Evolutionary conservation across 2,888 invertebrate genomes (phyloP), one percentile per base, ranked within the genome.

Genomic region (Chrysolina oricalcia): DNA sequence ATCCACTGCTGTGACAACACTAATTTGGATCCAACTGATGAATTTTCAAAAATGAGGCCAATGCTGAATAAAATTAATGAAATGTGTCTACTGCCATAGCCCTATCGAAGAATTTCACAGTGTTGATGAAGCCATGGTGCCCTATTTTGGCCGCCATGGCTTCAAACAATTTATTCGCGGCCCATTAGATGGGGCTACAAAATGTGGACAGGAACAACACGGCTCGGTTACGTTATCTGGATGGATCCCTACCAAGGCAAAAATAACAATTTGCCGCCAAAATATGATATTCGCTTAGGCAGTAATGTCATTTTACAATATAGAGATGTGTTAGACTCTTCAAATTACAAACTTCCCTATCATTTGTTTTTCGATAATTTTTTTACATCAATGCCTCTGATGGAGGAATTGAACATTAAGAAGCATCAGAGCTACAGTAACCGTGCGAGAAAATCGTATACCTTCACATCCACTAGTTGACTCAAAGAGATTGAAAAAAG

Each of bases 71-170:
- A 46, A 40, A 75, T 85, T 43, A 85, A 83, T 73, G 66, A 76
- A 70, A 82, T 75, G 69, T 84, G 81, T 81, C 19, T 81, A 53
- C 74, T 82, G 72, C n/a, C 79, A 80, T 81, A 75, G 82, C 76
- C 82, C 81, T 66, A 56, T 81, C 62, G 83, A 84, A 80, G 80
- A 85, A 76, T 64, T 83, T 70, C 80, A 83, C 75, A 82, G 82
- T 74, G 74, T 86, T 72, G 87, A 87, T 79, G 87, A n/a, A n/a
- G n/a, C n/a, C n/a, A n/a, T n/a, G n/a, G n/a, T n/a, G n/a, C n/a
- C n/a, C n/a, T n/a, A n/a, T 86, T 77, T 79, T 83, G 2, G 86
- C 86, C 85, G 80, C 85, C 27, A 84, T 85, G 19, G 48, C 19
- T 59, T 27, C 46, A 71, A 74, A 62, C 62, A 70, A 66, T 71